Evolutionary conservation across 2,113 vertebrate species (phyloP), one percentile per base, ranked within the genome.

Genomic region (Spea multiplicata): DNA sequence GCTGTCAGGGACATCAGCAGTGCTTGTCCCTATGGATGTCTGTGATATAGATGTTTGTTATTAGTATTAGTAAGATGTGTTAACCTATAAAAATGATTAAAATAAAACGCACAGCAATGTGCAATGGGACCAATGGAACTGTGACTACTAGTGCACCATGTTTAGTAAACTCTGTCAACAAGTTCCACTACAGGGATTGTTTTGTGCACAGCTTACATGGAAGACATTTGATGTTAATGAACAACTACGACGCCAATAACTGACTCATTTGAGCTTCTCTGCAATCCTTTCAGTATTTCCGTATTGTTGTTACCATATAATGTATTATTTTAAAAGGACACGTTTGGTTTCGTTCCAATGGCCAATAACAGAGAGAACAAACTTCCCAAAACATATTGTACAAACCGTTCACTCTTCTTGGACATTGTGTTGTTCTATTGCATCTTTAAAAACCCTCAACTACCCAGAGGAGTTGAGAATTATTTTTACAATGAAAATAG

Each of bases 261-360:
- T 59, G 12, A 59, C 8, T 59, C 55, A 59, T 59, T 13, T 9
- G 14, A 13, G 12, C 6, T 59, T 59, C 4, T 59, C 8, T 12
- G 14, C 10, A 59, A 59, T 59, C 2, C 9, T 13, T 59, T 8
- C 55, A 30, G 30, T 30, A 30, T 30, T 30, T 30, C 12, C 2
- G 2, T 2, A 8, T 5, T 13, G 14, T 13, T 13, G 9, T 13
- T 14, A 66, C 30, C 13, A 64, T 12, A 12, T 64, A 6, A 74
- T 48, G 9, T 61, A 10, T 44, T 65, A 13, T 62, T 61, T 53
- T n/a, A 52, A 30, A 53, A 52, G 49, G 17, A 10, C 48, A 50
- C 49, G 49, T 49, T 49, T 75, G 74, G 49, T 17, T 76, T 76
- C 52, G 44, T 5, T 76, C 53, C 66, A 61, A 44, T 70, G 55